Conservation (phyloP, 2,797 vertebrate genomes). For the Eupleurogrammus muticus region DNA sequence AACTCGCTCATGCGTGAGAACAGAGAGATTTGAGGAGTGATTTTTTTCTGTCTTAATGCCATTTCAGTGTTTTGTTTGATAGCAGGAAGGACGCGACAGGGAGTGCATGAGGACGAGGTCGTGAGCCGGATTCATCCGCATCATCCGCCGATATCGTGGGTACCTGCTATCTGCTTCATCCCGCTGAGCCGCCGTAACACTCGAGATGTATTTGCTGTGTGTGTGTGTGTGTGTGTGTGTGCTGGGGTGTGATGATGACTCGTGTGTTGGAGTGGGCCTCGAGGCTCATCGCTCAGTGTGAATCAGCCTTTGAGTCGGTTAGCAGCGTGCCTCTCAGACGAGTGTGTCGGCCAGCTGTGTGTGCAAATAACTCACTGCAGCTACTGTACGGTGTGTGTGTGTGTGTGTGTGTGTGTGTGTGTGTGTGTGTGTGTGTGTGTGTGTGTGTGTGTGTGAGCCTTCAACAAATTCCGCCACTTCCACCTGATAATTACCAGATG, state of each 20-base stretch:
- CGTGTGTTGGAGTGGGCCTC: conserved; percentile 42
- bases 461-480: conserved; percentile 7
- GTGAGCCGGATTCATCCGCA: conserved; percentile 49
- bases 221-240: conserved; percentile 21
- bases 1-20: conserved; percentile 11
- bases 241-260: conserved; percentile 47
- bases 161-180: conserved; percentile 51
- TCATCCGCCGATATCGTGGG: conserved; percentile 51
- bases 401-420: conserved; percentile 9
- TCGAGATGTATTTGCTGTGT: conserved; percentile 19
- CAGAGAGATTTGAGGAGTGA: neutral
- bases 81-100: conserved; percentile 19
- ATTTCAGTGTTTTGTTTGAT: conserved; percentile 15
- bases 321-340: conserved; percentile 40
- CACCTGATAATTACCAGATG: conserved; percentile 33
- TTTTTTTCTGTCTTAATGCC: neutral
- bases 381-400: neutral
- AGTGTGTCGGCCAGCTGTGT: conserved; percentile 39
- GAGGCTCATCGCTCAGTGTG: conserved; percentile 47
- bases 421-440: conserved; percentile 1
- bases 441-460: neutral
- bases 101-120: conserved; percentile 7
- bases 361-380: conserved; percentile 14
- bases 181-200: conserved; percentile 39
- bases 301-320: conserved; percentile 49